A percentile compares a stretch with the other conserved stretches of the same genome.
These are phyloP conservation scores for Daboia siamensis DNA, from an alignment of 2,113 vertebrate genomes.

Conservation along the genomic window DNA sequence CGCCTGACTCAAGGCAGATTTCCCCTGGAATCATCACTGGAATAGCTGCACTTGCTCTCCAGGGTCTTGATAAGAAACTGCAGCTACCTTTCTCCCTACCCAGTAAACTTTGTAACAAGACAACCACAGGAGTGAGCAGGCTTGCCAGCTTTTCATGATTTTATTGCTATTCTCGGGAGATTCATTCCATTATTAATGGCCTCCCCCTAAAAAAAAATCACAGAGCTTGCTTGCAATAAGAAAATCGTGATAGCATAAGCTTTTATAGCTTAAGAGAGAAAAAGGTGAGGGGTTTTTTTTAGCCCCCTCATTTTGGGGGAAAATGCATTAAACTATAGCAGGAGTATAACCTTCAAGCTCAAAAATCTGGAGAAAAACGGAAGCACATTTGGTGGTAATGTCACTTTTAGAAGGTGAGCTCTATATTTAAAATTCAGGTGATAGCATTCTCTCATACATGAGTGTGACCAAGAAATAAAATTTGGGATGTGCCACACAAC, in stretches of 20 bases:
- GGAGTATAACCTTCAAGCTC: not conserved
- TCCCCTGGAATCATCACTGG: not conserved
- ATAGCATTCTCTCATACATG: not conserved
- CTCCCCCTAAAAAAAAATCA: not conserved
- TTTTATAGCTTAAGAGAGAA: slow-evolving; percentile 1
- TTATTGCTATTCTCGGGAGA: slow-evolving; percentile 19
- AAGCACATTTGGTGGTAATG: not conserved
- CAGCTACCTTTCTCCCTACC: not conserved
- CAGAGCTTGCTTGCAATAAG: slow-evolving; percentile 12
- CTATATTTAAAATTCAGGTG: not conserved
- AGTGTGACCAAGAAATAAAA: not conserved
- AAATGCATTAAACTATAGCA: not conserved
- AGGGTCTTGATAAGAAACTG: not conserved
- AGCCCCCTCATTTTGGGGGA: not conserved
- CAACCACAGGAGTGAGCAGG: not conserved
- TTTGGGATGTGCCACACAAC: too few species aligned
- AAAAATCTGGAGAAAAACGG: not conserved
- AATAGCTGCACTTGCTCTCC: not conserved
- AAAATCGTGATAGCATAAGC: slow-evolving; percentile 7
- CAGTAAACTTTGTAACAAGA: slow-evolving; percentile 16
- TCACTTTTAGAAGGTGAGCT: not conserved
- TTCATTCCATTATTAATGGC: slow-evolving; percentile 12
- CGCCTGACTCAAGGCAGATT: not conserved
- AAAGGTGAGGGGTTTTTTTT: not conserved
- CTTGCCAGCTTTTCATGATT: slow-evolving; percentile 9